Evolutionary conservation across 2,888 invertebrate species (phyloP).

Genomic region (Hermaeophaga mercurialis): DNA sequence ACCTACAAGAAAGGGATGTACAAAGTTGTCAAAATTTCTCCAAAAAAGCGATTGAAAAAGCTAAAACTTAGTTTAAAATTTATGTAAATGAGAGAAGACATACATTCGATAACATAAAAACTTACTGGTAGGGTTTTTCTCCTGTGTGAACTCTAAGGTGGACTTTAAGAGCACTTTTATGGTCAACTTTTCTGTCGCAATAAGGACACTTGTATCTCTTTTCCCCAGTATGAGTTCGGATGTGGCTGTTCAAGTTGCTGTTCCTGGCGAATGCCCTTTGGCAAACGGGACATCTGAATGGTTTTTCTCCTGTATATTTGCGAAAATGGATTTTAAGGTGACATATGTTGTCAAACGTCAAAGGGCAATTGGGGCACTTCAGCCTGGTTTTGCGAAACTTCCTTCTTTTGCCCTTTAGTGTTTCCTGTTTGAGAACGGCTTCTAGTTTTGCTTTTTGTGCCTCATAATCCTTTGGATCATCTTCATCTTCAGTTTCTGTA

Average conservation of each 20-base stretch:
- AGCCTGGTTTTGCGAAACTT: conserved; percentile 6
- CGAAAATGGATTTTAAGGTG: conserved; percentile 21
- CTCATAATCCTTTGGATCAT: conserved; percentile 1
- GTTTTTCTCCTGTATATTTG: conserved; percentile 22
- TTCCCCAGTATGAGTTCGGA: conserved; percentile 19
- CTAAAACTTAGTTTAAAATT: no score
- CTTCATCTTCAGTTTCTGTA: conserved; percentile 5
- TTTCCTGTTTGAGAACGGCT: conserved; percentile 11
- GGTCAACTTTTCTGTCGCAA: conserved; percentile 15
- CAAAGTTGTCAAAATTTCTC: no score
- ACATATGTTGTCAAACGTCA: conserved; percentile 19
- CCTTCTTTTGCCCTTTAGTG: background rate
- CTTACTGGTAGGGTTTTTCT: conserved; percentile 11
- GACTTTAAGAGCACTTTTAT: conserved; percentile 19
- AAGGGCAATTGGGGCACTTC: conserved; percentile 20
- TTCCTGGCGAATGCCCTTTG: conserved; percentile 20
- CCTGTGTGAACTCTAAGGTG: conserved; percentile 21
- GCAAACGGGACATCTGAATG: conserved; percentile 15
- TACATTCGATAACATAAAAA: no score
- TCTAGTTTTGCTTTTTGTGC: conserved; percentile 7
- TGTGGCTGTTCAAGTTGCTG: conserved; percentile 16
- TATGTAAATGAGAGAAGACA: no score
- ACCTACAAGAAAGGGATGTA: no score
- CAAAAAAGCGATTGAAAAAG: no score
- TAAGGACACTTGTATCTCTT: conserved; percentile 20